Percentiles rank a stretch among this genome's conserved stretches.
These are phyloP conservation scores for Eubasilissa regina DNA, from an alignment of 1,140 invertebrate species.

Conservation along the genomic window DNA sequence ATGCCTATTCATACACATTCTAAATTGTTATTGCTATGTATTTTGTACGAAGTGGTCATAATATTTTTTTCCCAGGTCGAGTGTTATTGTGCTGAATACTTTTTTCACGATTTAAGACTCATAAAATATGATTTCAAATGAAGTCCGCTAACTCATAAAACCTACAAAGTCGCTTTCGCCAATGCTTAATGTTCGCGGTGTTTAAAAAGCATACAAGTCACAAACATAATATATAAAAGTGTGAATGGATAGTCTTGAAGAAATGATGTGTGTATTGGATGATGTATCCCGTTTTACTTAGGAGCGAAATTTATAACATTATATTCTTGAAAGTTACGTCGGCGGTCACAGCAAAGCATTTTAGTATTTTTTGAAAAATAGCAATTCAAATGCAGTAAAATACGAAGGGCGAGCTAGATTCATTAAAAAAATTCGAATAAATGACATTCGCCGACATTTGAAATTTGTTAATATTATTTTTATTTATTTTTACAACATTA, in stretches of 20 bases:
- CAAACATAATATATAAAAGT: no score
- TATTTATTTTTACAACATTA: no score
- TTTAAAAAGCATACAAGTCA: no score
- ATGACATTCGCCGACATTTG: constrained; percentile 4
- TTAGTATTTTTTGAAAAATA: constrained; percentile 20
- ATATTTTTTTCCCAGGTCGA: no score
- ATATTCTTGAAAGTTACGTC: neutral
- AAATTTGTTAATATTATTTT: neutral
- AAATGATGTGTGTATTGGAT: neutral
- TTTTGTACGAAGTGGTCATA: no score
- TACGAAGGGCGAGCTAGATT: neutral
- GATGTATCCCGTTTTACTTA: neutral
- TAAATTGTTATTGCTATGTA: no score
- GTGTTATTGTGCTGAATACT: neutral
- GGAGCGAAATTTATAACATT: neutral
- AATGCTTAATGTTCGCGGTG: no score
- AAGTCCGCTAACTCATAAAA: constrained; percentile 49
- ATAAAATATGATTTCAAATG: constrained; percentile 52
- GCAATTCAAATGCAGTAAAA: constrained; percentile 45
- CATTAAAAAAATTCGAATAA: constrained; percentile 37
- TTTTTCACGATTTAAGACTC: constrained; percentile 50
- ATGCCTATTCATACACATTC: no score
- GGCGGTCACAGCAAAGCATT: constrained; percentile 43
- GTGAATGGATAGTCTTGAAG: neutral
- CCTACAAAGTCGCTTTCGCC: constrained; percentile 45